Evolutionary conservation across 2,797 vertebrate genomes (phyloP).

Genomic region (Peromyscus nudipes): DNA sequence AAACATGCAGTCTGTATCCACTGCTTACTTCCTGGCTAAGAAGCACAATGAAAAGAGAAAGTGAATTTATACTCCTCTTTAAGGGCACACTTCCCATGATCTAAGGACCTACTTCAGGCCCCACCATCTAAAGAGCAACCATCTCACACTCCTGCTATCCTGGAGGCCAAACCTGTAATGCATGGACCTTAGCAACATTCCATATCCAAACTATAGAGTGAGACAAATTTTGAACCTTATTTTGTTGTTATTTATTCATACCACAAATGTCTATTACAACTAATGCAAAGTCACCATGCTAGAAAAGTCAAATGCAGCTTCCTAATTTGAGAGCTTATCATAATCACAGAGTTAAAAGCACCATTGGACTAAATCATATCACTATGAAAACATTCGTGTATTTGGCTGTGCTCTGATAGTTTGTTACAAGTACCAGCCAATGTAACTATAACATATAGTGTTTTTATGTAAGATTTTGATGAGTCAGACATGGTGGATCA

Average conservation of each 20-base stretch:
- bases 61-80: neutral
- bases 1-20: neutral
- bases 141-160: neutral
- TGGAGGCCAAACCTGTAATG: neutral
- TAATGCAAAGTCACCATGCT: neutral
- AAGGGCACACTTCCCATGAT: neutral
- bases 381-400: slow-evolving; percentile 31
- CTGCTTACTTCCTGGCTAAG: neutral
- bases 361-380: neutral
- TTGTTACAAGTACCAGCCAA: neutral
- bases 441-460: neutral
- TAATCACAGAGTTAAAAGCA: slow-evolving; percentile 48
- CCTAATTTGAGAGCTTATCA: neutral
- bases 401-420: slow-evolving; percentile 7
- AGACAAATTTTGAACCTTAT: neutral
- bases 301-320: slow-evolving; percentile 48
- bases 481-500: neutral
- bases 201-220: neutral
- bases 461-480: slow-evolving; percentile 37
- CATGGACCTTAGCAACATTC: neutral
- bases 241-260: slow-evolving; percentile 55
- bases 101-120: too few species aligned
- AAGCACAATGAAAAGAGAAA: neutral
- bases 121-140: neutral
- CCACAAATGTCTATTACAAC: neutral